Conservation (phyloP, 64 coral and sea anemone species). For the Stichodactyla mertensii region DNA sequence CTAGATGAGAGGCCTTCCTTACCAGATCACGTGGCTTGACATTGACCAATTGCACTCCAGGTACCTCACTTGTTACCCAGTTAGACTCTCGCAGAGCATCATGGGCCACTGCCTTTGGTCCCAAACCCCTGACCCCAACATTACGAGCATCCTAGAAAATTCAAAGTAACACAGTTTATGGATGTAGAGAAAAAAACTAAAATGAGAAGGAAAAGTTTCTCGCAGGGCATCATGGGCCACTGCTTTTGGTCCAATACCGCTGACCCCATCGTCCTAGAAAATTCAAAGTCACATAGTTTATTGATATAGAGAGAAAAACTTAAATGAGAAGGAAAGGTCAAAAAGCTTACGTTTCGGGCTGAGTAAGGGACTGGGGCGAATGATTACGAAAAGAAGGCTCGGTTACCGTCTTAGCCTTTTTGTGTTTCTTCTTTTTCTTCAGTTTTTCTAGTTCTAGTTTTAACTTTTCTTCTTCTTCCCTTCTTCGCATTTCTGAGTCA, state of each 20-base stretch:
- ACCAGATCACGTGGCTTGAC: conserved; percentile 43
- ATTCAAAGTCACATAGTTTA: neutral
- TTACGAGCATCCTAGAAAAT: neutral
- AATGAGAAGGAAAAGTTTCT: conserved; percentile 7
- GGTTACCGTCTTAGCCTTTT: conserved; percentile 13
- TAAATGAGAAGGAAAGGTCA: neutral
- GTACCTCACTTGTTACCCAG: conserved; percentile 37
- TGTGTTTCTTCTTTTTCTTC: conserved; percentile 23
- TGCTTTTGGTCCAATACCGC: conserved; percentile 26
- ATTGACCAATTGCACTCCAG: conserved; percentile 51
- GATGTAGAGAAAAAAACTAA: no score
- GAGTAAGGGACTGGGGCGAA: no score
- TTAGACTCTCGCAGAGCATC: conserved; percentile 44
- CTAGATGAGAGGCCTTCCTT: no score
- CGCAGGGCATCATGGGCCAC: conserved; percentile 37
- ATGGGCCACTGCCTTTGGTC: conserved; percentile 24
- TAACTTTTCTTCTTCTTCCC: neutral
- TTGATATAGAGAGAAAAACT: no score
- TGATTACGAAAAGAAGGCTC: no score
- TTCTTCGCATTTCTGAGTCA: neutral
- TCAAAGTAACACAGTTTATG: neutral
- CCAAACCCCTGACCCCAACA: conserved; percentile 29
- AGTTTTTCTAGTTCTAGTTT: neutral
- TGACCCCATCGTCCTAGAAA: conserved; percentile 13
- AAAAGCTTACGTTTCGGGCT: no score